These are phyloP conservation scores for Poecile atricapillus DNA, from an alignment of 2,113 vertebrate genomes.

Conservation along the genomic window DNA sequence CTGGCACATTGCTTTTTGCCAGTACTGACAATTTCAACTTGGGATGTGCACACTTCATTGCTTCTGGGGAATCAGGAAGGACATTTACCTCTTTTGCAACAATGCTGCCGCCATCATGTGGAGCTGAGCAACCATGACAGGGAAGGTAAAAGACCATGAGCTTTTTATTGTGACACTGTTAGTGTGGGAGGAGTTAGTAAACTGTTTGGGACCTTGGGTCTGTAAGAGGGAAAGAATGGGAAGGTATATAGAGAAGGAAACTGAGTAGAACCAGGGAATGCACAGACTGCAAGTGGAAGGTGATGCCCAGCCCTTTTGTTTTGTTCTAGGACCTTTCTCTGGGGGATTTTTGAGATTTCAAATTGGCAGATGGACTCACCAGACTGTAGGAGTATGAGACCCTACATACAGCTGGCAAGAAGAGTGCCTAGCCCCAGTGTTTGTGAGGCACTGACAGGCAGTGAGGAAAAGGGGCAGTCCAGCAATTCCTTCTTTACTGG, in stretches of 20 bases:
- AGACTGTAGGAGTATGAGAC: neutral
- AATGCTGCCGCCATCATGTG: neutral
- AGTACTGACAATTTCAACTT: neutral
- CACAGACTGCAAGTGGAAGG: neutral
- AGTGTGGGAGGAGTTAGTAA: neutral
- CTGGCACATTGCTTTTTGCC: neutral
- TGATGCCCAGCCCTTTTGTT: neutral
- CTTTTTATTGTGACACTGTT: neutral
- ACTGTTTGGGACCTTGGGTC: neutral
- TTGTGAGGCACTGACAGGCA: neutral
- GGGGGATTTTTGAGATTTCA: neutral
- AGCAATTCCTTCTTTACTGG: neutral
- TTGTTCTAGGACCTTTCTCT: neutral
- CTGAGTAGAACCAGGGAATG: neutral
- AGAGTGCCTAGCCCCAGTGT: neutral
- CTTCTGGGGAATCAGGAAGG: too few species aligned
- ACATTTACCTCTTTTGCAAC: neutral
- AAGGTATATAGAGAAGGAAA: neutral
- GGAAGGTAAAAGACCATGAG: neutral
- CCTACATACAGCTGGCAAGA: neutral
- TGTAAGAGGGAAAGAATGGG: neutral
- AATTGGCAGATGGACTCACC: neutral
- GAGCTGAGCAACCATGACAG: accelerated
- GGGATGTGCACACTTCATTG: neutral
- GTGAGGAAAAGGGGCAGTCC: neutral